These are phyloP conservation scores for Trichogramma pretiosum DNA, from an alignment of 1,140 invertebrate genomes.

Conservation along the genomic window DNA sequence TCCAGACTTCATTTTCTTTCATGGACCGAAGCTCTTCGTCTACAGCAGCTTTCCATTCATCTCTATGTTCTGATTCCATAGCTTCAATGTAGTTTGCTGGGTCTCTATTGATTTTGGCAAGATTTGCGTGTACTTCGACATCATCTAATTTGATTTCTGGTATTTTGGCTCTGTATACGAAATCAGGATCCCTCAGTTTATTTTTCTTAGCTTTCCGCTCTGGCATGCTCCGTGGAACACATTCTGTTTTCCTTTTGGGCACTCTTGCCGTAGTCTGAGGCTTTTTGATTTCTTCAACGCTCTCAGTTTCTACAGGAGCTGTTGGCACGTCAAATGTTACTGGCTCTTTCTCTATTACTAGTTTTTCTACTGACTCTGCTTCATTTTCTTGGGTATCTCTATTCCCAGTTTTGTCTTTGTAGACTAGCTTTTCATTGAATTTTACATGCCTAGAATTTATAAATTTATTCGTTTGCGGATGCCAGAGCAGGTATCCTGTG, in stretches of 20 bases:
- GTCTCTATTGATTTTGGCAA: not conserved
- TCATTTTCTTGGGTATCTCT: not conserved
- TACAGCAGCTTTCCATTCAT: slow-evolving; percentile 16
- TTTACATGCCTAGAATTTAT: too few relatives aligned
- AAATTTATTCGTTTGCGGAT: too few relatives aligned
- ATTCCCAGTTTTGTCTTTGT: not conserved
- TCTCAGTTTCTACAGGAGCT: not conserved
- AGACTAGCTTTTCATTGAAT: slow-evolving; percentile 1
- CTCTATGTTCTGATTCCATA: slow-evolving; percentile 7
- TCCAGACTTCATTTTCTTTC: slow-evolving; percentile 17
- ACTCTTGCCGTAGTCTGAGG: slow-evolving; percentile 8
- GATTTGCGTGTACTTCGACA: not conserved
- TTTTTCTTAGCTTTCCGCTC: not conserved
- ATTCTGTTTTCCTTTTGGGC: not conserved
- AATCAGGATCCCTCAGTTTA: not conserved
- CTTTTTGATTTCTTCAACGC: not conserved
- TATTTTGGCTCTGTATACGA: not conserved
- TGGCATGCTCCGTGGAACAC: not conserved
- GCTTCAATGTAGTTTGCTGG: not conserved
- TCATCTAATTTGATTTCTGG: too few relatives aligned
- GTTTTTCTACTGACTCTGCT: not conserved
- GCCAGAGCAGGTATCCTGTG: slow-evolving; percentile 8
- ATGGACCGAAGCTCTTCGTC: slow-evolving; percentile 15
- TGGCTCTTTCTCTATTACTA: not conserved
- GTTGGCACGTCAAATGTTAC: slow-evolving; percentile 4